Evolutionary conservation across 2,797 vertebrate species (phyloP).

Genomic region (Oreochromis mossambicus): DNA sequence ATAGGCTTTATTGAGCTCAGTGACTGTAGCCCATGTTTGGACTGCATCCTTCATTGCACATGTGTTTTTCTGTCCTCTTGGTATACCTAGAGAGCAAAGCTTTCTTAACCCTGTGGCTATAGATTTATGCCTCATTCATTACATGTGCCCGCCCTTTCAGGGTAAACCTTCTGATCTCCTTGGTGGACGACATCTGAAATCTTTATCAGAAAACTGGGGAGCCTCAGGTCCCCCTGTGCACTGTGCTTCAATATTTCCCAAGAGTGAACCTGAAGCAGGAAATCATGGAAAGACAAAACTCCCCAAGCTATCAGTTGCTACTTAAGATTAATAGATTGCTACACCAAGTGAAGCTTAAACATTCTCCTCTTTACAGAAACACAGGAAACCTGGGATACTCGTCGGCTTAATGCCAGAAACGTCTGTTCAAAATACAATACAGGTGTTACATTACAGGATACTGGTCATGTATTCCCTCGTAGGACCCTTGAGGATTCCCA

Average conservation of each 20-base stretch:
- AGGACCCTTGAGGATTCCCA: neutral
- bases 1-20: conserved; percentile 32
- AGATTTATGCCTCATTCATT: conserved; percentile 58
- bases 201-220: conserved; percentile 64
- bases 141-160: conserved; percentile 43
- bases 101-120: conserved; percentile 35
- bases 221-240: conserved; percentile 21
- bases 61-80: conserved; percentile 53
- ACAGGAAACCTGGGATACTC: conserved; percentile 71
- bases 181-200: conserved; percentile 74
- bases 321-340: conserved; percentile 71
- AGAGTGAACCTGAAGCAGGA: conserved; percentile 57
- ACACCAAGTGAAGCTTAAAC: conserved; percentile 53
- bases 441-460: conserved; percentile 6
- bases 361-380: conserved; percentile 32
- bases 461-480: conserved; percentile 14
- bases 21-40: conserved; percentile 37
- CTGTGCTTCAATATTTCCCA: conserved; percentile 49
- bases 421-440: conserved; percentile 53
- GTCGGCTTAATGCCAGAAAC: conserved; percentile 60
- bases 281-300: conserved; percentile 47
- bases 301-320: conserved; percentile 61
- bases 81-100: conserved; percentile 14
- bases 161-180: conserved; percentile 34
- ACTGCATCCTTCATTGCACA: conserved; percentile 44